These are phyloP conservation scores for Poeciliopsis turrubarensis DNA, from an alignment of 2,113 vertebrate genomes.

Conservation along the genomic window DNA sequence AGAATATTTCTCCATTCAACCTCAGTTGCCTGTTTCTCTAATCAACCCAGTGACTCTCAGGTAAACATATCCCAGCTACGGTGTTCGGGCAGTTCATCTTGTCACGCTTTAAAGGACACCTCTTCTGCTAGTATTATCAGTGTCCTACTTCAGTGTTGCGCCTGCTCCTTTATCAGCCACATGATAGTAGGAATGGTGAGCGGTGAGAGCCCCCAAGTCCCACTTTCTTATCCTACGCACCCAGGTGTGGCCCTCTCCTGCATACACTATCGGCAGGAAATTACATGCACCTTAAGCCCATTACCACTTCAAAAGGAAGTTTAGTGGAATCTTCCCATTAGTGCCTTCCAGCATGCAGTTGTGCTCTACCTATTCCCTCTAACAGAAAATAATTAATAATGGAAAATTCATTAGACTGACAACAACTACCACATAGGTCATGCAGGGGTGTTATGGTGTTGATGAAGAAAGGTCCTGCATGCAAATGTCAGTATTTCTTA, in stretches of 20 bases:
- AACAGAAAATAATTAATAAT: conserved; percentile 63
- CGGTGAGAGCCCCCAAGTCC: conserved; percentile 45
- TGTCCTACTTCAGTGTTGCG: conserved; percentile 56
- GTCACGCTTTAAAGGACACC: conserved; percentile 51
- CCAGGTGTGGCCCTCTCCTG: conserved; percentile 67
- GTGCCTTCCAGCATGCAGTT: conserved; percentile 49
- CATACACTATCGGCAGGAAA: conserved; percentile 70
- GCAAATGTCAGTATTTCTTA: conserved; percentile 50
- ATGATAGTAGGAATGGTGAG: conserved; percentile 47
- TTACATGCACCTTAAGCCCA: conserved; percentile 75
- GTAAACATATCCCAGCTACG: conserved; percentile 45
- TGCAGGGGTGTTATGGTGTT: conserved; percentile 25
- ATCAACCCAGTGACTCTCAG: conserved; percentile 46
- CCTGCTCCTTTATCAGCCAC: conserved; percentile 69
- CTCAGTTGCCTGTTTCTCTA: conserved; percentile 31
- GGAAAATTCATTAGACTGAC: conserved; percentile 59
- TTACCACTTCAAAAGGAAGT: conserved; percentile 75
- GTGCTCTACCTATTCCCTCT: conserved; percentile 44
- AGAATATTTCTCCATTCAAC: conserved; percentile 29
- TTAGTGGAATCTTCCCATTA: conserved; percentile 55
- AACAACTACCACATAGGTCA: conserved; percentile 57
- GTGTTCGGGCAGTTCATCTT: conserved; percentile 44
- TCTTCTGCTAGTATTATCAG: conserved; percentile 58
- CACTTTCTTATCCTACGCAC: conserved; percentile 67
- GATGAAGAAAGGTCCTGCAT: conserved; percentile 38